Evolutionary conservation across 2,888 invertebrate species (phyloP).

Genomic region (Bhutanitis thaidina): DNA sequence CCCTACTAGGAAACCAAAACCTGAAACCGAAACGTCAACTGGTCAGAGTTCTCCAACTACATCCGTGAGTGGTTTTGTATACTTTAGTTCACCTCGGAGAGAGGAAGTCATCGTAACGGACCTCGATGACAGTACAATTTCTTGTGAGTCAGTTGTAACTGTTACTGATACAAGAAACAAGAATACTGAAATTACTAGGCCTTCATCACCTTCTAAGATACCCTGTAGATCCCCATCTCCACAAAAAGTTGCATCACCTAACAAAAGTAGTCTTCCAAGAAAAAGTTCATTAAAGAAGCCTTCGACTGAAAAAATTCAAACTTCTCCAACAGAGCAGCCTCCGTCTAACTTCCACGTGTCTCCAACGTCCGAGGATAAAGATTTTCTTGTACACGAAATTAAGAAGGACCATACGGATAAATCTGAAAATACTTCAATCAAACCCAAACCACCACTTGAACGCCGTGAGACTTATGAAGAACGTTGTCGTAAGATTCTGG

Average conservation of each 20-base stretch:
- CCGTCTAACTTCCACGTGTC: constrained; percentile 62
- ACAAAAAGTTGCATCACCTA: constrained; percentile 46
- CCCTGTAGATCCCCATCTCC: constrained; percentile 65
- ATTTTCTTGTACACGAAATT: constrained; percentile 38
- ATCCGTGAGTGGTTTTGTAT: constrained; percentile 77
- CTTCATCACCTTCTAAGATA: constrained; percentile 62
- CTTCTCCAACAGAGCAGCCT: constrained; percentile 60
- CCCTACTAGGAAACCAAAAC: constrained; percentile 65
- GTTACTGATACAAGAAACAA: constrained; percentile 27
- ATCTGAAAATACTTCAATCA: constrained; percentile 43
- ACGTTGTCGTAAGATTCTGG: constrained; percentile 84
- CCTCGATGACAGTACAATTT: constrained; percentile 50
- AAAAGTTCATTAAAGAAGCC: constrained; percentile 73
- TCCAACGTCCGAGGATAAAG: constrained; percentile 48
- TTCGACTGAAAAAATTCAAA: constrained; percentile 37
- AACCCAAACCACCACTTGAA: constrained; percentile 78
- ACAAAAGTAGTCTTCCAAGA: constrained; percentile 58
- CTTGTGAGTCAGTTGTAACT: constrained; percentile 31
- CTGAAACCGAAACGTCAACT: constrained; percentile 57
- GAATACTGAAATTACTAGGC: constrained; percentile 38
- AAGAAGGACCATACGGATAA: constrained; percentile 49
- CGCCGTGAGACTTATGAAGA: constrained; percentile 87
- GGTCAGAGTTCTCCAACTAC: constrained; percentile 77
- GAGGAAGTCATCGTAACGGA: constrained; percentile 55
- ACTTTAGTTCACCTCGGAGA: constrained; percentile 53